A percentile compares a stretch with the other conserved stretches of the same genome.
phyloP scores from a whole-genome alignment of 37 sponge, comb jelly and placozoan species.

The Cladorhizidae sp. region DNA sequence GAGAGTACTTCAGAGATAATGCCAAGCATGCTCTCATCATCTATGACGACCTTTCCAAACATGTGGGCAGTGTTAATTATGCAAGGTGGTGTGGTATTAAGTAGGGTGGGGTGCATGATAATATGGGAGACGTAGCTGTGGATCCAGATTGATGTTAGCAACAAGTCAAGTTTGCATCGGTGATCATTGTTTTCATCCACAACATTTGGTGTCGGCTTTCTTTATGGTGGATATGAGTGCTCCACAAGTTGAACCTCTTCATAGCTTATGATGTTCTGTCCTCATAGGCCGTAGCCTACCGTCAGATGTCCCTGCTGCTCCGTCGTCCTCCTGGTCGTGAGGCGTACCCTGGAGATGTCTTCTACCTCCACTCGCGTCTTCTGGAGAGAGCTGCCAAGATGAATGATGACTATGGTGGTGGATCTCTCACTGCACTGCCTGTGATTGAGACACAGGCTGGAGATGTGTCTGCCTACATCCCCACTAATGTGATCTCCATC shows the following conservation, averaged over 20 bases:
- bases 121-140: neutral
- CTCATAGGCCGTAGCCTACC: conserved; percentile 97
- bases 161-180: neutral
- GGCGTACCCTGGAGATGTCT: conserved; percentile 99
- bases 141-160: neutral
- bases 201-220: no score
- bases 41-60: conserved; percentile 98
- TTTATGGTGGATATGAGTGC: no score
- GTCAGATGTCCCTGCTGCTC: conserved; percentile 99
- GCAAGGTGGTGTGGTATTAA: no score
- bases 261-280: neutral
- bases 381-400: conserved; percentile 99
- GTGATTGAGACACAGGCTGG: conserved; percentile 99
- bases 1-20: conserved; percentile 98
- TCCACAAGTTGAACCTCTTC: neutral
- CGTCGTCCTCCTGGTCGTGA: conserved; percentile 98
- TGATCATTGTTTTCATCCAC: neutral
- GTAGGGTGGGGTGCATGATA: neutral
- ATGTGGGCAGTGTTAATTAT: conserved; percentile 35
- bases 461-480: conserved; percentile 99
- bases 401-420: conserved; percentile 96
- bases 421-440: conserved; percentile 97
- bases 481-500: conserved; percentile 99
- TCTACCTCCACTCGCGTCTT: conserved; percentile 98
- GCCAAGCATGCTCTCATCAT: conserved; percentile 99